These are phyloP conservation scores for Sebastes taczanowskii DNA, from an alignment of 2,797 vertebrate genomes.

Conservation along the genomic window DNA sequence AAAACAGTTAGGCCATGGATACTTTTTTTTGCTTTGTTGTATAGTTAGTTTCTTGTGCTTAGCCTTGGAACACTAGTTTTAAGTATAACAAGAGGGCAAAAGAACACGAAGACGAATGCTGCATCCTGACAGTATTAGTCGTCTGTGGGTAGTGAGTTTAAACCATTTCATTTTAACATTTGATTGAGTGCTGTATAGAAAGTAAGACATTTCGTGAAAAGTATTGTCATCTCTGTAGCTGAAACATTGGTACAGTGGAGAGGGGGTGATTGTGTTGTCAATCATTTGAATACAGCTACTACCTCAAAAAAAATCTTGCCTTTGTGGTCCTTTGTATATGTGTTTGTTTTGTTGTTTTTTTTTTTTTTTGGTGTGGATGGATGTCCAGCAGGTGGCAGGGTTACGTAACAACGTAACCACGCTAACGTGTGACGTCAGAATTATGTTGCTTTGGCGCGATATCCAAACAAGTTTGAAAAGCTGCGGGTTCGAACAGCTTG, in stretches of 20 bases:
- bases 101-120: slow-evolving; percentile 49
- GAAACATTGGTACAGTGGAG: slow-evolving; percentile 73
- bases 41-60: slow-evolving; percentile 54
- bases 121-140: slow-evolving; percentile 67
- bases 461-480: slow-evolving; percentile 71
- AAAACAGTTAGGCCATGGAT: slow-evolving; percentile 42
- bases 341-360: no score
- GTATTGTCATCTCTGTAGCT: slow-evolving; percentile 81
- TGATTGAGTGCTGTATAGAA: slow-evolving; percentile 69
- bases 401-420: background rate
- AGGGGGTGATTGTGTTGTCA: slow-evolving; percentile 79
- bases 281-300: slow-evolving; percentile 86
- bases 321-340: slow-evolving; percentile 16
- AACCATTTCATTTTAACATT: slow-evolving; percentile 69
- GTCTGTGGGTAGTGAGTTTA: slow-evolving; percentile 64
- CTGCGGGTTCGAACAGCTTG: slow-evolving; percentile 34
- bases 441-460: slow-evolving; percentile 69
- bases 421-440: slow-evolving; percentile 43
- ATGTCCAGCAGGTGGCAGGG: slow-evolving; percentile 24
- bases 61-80: slow-evolving; percentile 56
- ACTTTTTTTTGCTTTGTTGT: slow-evolving; percentile 47
- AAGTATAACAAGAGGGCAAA: slow-evolving; percentile 40
- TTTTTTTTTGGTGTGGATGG: no score
- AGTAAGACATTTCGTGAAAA: slow-evolving; percentile 64
- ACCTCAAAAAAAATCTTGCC: slow-evolving; percentile 68